phyloP scores from a whole-genome alignment of 2,888 invertebrate genomes.

The Adelphocoris suturalis region DNA sequence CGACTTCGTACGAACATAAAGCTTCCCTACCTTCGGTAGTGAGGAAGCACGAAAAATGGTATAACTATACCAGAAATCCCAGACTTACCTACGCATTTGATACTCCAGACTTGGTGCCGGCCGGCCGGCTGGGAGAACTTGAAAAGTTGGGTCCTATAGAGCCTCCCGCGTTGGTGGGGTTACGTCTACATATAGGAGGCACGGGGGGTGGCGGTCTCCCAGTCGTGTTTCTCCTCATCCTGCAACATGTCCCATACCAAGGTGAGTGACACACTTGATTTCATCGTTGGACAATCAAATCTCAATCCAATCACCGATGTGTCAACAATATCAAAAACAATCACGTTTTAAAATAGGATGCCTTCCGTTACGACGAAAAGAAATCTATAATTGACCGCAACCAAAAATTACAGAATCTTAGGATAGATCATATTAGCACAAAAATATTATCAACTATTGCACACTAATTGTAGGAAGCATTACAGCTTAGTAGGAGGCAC shows the following conservation, averaged over 20 bases:
- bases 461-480: neutral
- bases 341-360: too few species aligned
- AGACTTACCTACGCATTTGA: too few species aligned
- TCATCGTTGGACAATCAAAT: neutral
- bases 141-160: neutral
- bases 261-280: neutral
- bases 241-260: constrained; percentile 16
- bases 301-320: neutral
- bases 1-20: too few species aligned
- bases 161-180: neutral
- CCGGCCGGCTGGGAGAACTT: neutral
- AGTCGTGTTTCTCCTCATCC: neutral
- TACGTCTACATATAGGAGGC: neutral
- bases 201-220: neutral
- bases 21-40: too few species aligned
- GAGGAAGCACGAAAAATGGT: too few species aligned
- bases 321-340: neutral
- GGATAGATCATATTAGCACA: neutral
- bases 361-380: too few species aligned
- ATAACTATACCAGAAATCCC: too few species aligned
- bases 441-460: neutral
- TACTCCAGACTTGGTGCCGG: neutral
- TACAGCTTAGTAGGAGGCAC: neutral
- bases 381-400: too few species aligned
- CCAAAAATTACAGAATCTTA: neutral